These are phyloP conservation scores for Ichneumoninae sp. DNA, from an alignment of 2,888 invertebrate genomes.

Conservation along the genomic window DNA sequence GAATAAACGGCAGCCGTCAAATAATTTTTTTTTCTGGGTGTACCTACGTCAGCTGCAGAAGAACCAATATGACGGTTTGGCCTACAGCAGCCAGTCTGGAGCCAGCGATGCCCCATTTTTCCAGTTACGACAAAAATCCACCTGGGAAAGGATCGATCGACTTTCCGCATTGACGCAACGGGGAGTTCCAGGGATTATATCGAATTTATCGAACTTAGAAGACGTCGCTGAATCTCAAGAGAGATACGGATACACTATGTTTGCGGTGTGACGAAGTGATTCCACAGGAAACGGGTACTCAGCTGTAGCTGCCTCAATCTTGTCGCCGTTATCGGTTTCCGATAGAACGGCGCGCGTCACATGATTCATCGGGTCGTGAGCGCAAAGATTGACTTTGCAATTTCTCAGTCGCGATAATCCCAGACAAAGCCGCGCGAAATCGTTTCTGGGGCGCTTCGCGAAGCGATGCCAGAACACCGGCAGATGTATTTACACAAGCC, in stretches of 20 bases:
- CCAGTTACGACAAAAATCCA: not conserved
- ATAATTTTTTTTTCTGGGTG: too few species aligned
- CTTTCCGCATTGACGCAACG: not conserved
- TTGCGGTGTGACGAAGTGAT: conserved; percentile 8
- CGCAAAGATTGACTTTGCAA: conserved; percentile 5
- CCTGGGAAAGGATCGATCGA: not conserved
- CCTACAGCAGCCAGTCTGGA: too few species aligned
- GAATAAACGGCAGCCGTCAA: too few species aligned
- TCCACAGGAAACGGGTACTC: conserved; percentile 33
- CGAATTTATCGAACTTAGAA: not conserved
- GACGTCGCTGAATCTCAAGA: not conserved
- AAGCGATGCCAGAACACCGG: conserved; percentile 18
- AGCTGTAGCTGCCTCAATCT: conserved; percentile 27
- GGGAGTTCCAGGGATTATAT: not conserved
- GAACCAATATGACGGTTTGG: too few species aligned
- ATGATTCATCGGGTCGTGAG: not conserved
- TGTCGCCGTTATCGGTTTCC: conserved; percentile 38
- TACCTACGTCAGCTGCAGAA: too few species aligned
- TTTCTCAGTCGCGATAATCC: conserved; percentile 7
- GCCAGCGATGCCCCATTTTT: not conserved
- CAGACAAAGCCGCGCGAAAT: not conserved
- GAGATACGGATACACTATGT: conserved; percentile 19
- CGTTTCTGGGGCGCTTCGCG: not conserved
- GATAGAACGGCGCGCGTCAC: conserved; percentile 18
- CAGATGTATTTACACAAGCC: conserved; percentile 35